These are phyloP conservation scores for Cryptomyrus ogoouensis DNA, from an alignment of 2,113 vertebrate genomes.

Conservation along the genomic window DNA sequence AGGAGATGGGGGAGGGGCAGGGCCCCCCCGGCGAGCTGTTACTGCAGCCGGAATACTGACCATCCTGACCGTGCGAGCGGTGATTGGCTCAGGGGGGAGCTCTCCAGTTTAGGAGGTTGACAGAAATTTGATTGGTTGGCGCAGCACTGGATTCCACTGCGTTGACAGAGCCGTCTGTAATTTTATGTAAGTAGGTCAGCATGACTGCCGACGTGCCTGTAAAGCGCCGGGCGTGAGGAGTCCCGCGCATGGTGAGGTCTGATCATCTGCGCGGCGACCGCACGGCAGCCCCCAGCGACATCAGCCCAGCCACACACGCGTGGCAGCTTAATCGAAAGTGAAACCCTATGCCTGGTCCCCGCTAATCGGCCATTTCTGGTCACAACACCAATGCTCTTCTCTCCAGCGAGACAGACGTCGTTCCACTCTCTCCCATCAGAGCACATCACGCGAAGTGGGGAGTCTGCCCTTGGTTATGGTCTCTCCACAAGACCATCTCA, in stretches of 20 bases:
- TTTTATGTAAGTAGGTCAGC: conserved; percentile 36
- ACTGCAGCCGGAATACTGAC: background rate
- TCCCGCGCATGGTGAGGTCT: background rate
- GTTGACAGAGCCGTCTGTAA: conserved; percentile 15
- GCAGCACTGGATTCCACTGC: background rate
- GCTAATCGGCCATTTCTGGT: background rate
- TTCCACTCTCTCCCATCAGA: background rate
- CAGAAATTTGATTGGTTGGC: background rate
- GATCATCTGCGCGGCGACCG: background rate
- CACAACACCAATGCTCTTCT: background rate
- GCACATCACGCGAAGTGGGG: background rate
- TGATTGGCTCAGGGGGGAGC: background rate
- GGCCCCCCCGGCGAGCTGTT: background rate
- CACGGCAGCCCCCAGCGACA: background rate
- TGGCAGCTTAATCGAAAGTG: background rate
- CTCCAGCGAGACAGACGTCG: background rate
- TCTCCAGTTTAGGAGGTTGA: background rate
- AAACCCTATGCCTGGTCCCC: background rate
- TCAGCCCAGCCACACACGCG: background rate
- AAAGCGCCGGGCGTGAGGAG: background rate
- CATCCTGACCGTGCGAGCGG: background rate
- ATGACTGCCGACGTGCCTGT: background rate
- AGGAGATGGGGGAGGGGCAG: background rate
- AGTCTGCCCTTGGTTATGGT: background rate
- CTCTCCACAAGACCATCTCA: background rate